Evolutionary conservation across 37 sponge, comb jelly and placozoan genomes (phyloP).

Genomic region (Agelas oroides): DNA sequence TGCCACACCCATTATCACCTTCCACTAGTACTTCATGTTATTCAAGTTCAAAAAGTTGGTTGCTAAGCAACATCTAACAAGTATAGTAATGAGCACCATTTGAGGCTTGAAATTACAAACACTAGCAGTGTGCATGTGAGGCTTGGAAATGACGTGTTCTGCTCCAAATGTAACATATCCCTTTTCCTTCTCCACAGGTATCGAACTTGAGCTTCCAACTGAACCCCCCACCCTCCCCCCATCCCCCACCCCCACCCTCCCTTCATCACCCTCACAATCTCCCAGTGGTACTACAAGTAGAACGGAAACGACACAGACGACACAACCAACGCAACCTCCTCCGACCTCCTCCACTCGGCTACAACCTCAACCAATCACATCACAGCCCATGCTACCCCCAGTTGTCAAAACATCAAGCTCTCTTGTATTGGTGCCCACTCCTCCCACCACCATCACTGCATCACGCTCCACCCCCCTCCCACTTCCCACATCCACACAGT

Average conservation of each 20-base stretch:
- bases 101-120: too few species aligned
- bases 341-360: constrained; percentile 18
- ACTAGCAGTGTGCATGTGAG: too few species aligned
- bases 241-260: constrained; percentile 14
- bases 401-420: neutral
- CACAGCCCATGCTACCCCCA: neutral
- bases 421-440: neutral
- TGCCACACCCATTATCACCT: too few species aligned
- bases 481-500: neutral
- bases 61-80: too few species aligned
- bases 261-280: neutral
- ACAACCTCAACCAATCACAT: neutral
- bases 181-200: neutral
- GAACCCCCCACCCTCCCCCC: constrained; percentile 10
- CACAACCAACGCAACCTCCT: neutral
- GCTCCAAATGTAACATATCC: too few species aligned
- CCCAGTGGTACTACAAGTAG: neutral
- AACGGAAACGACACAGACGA: neutral
- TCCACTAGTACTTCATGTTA: too few species aligned
- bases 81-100: too few species aligned
- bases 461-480: neutral
- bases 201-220: constrained; percentile 16
- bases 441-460: constrained; percentile 21
- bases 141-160: too few species aligned
- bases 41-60: too few species aligned